phyloP scores from a whole-genome alignment of 1,140 invertebrate genomes.

The Tyrophagus putrescentiae region DNA sequence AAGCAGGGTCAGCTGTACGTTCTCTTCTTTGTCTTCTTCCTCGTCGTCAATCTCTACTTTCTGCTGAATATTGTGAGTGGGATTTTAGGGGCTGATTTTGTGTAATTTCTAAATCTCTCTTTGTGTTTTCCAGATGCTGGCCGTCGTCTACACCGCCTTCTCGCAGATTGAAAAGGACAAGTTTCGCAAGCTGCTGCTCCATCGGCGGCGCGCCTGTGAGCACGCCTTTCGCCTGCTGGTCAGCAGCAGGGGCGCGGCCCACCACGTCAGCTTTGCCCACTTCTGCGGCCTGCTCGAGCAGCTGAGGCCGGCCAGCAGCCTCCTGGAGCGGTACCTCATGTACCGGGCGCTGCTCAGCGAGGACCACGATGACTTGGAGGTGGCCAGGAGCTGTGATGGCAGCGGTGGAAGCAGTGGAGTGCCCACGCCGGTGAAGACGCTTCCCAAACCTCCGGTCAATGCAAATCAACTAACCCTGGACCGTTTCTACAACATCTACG shows the following conservation, averaged over 20 bases:
- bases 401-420: not conserved
- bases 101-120: constrained; percentile 8
- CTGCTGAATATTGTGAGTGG: constrained; percentile 68
- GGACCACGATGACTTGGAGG: not conserved
- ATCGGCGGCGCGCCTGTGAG: constrained; percentile 64
- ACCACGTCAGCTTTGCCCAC: constrained; percentile 51
- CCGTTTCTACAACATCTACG: constrained; percentile 65
- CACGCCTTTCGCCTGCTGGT: constrained; percentile 58
- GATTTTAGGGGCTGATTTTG: not conserved
- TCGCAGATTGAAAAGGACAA: constrained; percentile 72
- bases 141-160: constrained; percentile 79
- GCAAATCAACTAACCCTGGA: constrained; percentile 48
- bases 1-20: constrained; percentile 59
- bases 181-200: constrained; percentile 64
- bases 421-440: not conserved
- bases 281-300: constrained; percentile 65
- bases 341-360: constrained; percentile 54
- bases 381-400: not conserved
- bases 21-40: constrained; percentile 72
- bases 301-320: constrained; percentile 57
- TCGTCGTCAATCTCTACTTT: constrained; percentile 67
- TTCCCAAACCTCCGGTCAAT: constrained; percentile 30
- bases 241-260: constrained; percentile 38
- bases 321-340: constrained; percentile 59
- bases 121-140: constrained; percentile 50